Evolutionary conservation across 2,888 invertebrate species (phyloP).

Genomic region (Psylliodes chrysocephalus): DNA sequence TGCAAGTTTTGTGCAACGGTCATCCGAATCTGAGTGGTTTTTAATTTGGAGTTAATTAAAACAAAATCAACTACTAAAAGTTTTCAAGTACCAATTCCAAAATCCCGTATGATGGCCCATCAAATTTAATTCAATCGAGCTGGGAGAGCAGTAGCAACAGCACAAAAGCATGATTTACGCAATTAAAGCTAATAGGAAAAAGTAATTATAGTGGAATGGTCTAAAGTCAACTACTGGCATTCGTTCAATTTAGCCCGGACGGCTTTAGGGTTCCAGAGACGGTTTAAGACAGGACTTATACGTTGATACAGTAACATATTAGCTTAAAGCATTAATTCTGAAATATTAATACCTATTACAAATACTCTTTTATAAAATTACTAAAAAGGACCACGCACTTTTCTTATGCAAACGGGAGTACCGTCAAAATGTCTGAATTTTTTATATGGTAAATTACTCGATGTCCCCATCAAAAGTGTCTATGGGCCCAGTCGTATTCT

Average conservation of each 20-base stretch:
- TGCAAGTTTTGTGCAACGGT: neutral
- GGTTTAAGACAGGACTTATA: neutral
- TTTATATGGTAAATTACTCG: too few species aligned
- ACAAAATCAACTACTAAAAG: slow-evolving; percentile 14
- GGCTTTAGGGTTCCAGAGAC: slow-evolving; percentile 19
- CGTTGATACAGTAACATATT: too few species aligned
- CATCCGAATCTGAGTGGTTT: neutral
- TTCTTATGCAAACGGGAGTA: too few species aligned
- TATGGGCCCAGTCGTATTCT: too few species aligned
- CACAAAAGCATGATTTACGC: slow-evolving; percentile 41
- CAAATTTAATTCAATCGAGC: slow-evolving; percentile 34
- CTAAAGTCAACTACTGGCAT: slow-evolving; percentile 53
- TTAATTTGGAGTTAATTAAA: slow-evolving; percentile 16
- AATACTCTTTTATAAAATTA: too few species aligned
- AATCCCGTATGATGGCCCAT: slow-evolving; percentile 27
- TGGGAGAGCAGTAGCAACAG: slow-evolving; percentile 14
- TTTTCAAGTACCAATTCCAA: slow-evolving; percentile 13
- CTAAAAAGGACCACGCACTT: too few species aligned
- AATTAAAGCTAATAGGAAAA: slow-evolving; percentile 45
- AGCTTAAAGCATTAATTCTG: too few species aligned
- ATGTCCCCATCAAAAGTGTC: too few species aligned
- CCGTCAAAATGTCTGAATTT: too few species aligned
- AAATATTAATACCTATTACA: too few species aligned
- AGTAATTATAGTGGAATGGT: slow-evolving; percentile 46
- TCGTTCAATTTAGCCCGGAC: slow-evolving; percentile 53